phyloP scores from a whole-genome alignment of 2,113 vertebrate genomes.

The Chunga burmeisteri region DNA sequence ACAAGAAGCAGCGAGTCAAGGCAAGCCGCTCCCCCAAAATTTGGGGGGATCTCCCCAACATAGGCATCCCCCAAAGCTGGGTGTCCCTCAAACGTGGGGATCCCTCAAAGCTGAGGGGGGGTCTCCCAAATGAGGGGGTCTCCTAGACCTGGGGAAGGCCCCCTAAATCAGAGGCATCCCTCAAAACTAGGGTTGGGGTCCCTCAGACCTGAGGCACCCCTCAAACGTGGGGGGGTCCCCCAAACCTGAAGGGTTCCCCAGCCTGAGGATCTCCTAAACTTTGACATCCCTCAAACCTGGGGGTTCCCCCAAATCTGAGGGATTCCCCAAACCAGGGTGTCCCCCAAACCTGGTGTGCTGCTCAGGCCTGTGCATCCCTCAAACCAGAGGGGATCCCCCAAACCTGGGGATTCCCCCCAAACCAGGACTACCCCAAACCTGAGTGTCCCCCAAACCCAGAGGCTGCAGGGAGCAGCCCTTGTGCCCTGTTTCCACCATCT shows the following conservation, averaged over 20 bases:
- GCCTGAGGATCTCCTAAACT: too few relatives aligned
- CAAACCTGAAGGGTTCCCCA: too few relatives aligned
- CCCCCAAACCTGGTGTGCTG: neutral
- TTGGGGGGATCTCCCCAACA: neutral
- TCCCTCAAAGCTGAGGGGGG: neutral
- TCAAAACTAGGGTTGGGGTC: too few relatives aligned
- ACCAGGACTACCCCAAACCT: too few relatives aligned
- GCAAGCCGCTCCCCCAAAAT: neutral
- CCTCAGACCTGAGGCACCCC: neutral
- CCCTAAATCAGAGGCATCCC: too few relatives aligned
- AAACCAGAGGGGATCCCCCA: neutral
- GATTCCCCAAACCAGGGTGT: neutral
- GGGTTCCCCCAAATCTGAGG: too few relatives aligned
- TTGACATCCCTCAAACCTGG: neutral
- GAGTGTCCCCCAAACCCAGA: neutral
- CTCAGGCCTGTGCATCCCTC: too few relatives aligned
- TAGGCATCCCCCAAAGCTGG: neutral
- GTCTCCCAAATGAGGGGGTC: too few relatives aligned
- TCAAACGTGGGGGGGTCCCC: neutral
- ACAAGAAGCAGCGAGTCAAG: constrained; percentile 81
- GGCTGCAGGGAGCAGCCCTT: too few relatives aligned
- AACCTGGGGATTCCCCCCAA: neutral
- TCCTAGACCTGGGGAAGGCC: too few relatives aligned
- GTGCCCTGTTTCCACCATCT: neutral
- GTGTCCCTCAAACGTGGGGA: neutral